These are phyloP conservation scores for Ariopsis seemanni DNA, from an alignment of 2,113 vertebrate genomes.

Conservation along the genomic window DNA sequence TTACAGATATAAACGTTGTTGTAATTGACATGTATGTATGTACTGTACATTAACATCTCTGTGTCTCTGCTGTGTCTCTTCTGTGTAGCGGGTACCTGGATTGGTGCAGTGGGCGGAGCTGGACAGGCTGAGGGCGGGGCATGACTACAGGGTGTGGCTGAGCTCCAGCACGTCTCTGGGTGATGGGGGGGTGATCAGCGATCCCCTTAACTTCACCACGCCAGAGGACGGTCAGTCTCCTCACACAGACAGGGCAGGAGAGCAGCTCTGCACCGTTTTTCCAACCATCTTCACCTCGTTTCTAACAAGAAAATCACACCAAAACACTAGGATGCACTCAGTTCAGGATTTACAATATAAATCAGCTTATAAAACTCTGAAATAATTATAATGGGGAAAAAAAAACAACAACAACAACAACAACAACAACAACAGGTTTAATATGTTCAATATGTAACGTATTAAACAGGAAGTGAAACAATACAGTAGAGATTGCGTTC, in stretches of 20 bases:
- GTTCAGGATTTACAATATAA: not conserved
- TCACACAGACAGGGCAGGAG: constrained; percentile 46
- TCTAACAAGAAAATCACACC: constrained; percentile 49
- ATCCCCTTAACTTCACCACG: constrained; percentile 75
- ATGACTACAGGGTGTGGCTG: constrained; percentile 74
- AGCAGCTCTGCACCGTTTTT: constrained; percentile 53
- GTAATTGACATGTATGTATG: not conserved
- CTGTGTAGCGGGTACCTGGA: constrained; percentile 59
- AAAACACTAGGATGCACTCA: not conserved
- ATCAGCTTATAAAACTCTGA: not conserved
- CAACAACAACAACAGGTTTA: too few species aligned
- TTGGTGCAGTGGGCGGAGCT: constrained; percentile 52
- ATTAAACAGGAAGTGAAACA: not conserved
- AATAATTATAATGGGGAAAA: not conserved
- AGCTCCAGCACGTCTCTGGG: constrained; percentile 87
- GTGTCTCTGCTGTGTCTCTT: constrained; percentile 33
- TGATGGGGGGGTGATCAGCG: constrained; percentile 81
- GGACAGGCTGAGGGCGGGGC: constrained; percentile 64
- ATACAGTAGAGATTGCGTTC: not conserved
- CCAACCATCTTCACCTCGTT: constrained; percentile 7
- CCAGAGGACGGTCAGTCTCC: constrained; percentile 80
- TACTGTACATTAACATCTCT: not conserved
- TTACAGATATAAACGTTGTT: not conserved
- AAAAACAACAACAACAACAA: not conserved
- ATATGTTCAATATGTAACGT: too few species aligned